These are phyloP conservation scores for Strigamia crassipes DNA, from an alignment of 2,888 invertebrate species.

Conservation along the genomic window DNA sequence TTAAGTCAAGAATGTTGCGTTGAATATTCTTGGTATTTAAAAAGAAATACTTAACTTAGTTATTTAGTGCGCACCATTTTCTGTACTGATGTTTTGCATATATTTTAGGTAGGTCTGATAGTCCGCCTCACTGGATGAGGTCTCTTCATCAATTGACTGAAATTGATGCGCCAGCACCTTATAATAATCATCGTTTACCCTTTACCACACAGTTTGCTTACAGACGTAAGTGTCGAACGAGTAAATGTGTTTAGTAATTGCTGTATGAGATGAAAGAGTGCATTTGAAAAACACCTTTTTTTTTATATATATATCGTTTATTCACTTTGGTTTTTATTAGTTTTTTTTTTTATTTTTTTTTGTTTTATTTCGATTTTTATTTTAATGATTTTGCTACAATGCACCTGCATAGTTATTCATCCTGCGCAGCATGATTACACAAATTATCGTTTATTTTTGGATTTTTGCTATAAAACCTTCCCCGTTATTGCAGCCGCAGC, in stretches of 20 bases:
- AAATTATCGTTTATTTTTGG: not conserved
- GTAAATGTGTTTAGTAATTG: not conserved
- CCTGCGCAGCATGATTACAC: not conserved
- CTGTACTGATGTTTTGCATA: too few species aligned
- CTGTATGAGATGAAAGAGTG: not conserved
- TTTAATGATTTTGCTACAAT: constrained; percentile 31
- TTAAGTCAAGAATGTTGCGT: not conserved
- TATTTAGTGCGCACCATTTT: too few species aligned
- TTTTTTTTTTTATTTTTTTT: not conserved
- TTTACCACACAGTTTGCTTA: constrained; percentile 45
- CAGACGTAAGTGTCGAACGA: constrained; percentile 45
- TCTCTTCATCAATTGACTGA: constrained; percentile 61
- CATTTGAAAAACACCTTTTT: not conserved
- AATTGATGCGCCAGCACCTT: constrained; percentile 53
- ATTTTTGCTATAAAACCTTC: constrained; percentile 36
- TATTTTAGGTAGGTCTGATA: constrained; percentile 56
- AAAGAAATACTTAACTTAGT: too few species aligned
- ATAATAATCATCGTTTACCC: constrained; percentile 49
- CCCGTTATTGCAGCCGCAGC: constrained; percentile 45
- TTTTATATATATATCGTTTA: not conserved
- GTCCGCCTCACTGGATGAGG: constrained; percentile 61
- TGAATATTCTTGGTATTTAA: too few species aligned
- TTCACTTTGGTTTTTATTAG: too few species aligned
- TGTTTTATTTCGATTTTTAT: constrained; percentile 14
- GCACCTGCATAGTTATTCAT: not conserved